Conservation (phyloP, 2,888 invertebrate species). For the Chalcosyrphus nemorum region DNA sequence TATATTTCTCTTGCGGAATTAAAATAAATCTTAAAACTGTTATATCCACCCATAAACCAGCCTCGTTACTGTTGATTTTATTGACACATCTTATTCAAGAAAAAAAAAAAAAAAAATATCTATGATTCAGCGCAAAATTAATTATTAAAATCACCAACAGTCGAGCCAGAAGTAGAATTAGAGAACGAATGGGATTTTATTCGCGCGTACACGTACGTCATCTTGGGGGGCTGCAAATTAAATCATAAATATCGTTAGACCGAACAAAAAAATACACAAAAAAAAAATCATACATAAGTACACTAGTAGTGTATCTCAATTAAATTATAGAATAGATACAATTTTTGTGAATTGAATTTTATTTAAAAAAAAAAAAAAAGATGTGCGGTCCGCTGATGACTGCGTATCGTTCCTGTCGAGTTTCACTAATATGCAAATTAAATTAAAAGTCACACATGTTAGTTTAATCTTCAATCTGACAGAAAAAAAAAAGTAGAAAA, state of each 20-base stretch:
- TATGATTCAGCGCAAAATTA: constrained; percentile 27
- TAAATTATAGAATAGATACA: constrained; percentile 32
- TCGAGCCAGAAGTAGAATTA: constrained; percentile 30
- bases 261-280: not conserved
- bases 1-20: constrained; percentile 23
- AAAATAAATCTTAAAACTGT: constrained; percentile 37
- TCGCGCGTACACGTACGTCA: constrained; percentile 39
- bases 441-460: constrained; percentile 60
- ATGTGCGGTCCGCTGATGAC: constrained; percentile 19
- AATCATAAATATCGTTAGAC: constrained; percentile 35
- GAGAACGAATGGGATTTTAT: constrained; percentile 5
- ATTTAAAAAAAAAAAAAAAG: too few species aligned
- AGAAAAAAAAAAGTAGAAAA: constrained; percentile 47
- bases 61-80: constrained; percentile 26
- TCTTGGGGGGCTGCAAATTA: constrained; percentile 38
- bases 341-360: constrained; percentile 13
- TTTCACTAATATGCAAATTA: constrained; percentile 52
- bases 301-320: constrained; percentile 29
- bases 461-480: constrained; percentile 20
- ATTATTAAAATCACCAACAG: constrained; percentile 18
- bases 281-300: too few species aligned
- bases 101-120: too few species aligned
- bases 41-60: constrained; percentile 26
- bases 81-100: constrained; percentile 39
- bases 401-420: not conserved